phyloP scores from a whole-genome alignment of 2,113 vertebrate species.

The Bubalus kerabau region DNA sequence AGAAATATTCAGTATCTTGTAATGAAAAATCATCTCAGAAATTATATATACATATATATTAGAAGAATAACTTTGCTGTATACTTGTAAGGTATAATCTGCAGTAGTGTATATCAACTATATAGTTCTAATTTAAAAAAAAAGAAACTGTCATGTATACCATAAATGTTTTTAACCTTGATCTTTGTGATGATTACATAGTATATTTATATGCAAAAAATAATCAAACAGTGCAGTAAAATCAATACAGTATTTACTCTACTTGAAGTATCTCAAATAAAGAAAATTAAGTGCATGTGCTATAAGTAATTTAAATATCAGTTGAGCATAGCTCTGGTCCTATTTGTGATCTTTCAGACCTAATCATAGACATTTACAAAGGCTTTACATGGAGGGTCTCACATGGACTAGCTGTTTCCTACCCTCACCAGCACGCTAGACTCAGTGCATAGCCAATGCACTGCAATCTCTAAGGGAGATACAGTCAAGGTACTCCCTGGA shows the following conservation, averaged over 20 bases:
- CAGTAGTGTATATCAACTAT: background rate
- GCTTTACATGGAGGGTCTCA: background rate
- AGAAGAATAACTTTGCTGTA: background rate
- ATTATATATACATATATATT: background rate
- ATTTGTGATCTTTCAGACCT: background rate
- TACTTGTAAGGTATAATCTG: background rate
- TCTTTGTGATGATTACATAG: background rate
- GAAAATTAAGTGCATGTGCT: background rate
- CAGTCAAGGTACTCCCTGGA: background rate
- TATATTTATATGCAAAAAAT: background rate
- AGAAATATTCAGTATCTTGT: background rate
- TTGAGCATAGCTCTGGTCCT: background rate
- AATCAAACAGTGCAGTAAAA: background rate
- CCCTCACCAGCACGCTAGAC: background rate
- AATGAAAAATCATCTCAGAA: background rate
- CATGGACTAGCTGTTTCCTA: too few relatives aligned
- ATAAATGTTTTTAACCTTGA: background rate
- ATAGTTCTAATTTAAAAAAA: background rate
- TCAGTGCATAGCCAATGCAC: background rate
- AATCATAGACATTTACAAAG: background rate
- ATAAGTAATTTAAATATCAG: background rate
- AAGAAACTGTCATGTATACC: background rate
- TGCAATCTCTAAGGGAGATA: background rate
- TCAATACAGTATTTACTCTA: background rate
- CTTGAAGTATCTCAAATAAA: background rate